Evolutionary conservation across 1,140 invertebrate genomes (phyloP), one percentile per base, ranked within the genome.

Genomic region (Zaprionus taronus): DNA sequence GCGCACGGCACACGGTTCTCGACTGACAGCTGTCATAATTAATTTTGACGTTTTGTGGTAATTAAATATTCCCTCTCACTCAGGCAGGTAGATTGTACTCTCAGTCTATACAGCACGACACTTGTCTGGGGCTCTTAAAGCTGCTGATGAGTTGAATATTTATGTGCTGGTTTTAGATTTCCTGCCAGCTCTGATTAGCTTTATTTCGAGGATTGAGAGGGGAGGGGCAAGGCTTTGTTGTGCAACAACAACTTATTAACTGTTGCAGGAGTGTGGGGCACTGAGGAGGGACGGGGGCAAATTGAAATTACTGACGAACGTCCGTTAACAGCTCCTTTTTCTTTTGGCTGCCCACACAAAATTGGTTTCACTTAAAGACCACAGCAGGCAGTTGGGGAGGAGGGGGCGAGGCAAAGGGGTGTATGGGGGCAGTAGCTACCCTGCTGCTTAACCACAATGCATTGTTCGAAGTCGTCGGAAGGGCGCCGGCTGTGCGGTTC

Each of bases 21-120:
- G 75, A 84, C 84, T 83, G 83, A 87, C 84, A 87, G 83, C 83
- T 87, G 83, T 87, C 83, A 87, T 87, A 87, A 87, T 87, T 87
- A 89, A 87, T 89, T 87, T 84, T 76, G 83, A 87, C 84, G 79
- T 72, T 81, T 77, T 75, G 67, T 72, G 83, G 83, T 87, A 89
- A 87, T 87, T 87, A 87, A 87, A 87, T 87, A 87, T 89, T 76
- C 82, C 78, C 74, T 72, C 68, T 44, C 68, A 85, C 83, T 31
- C 9, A 87, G 83, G 83, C 83, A 44, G 22, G 22, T 55, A 22
- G 49, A 26, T 56, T 38, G 38, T 49, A 17, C 47, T 17, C n/a
- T 20, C n/a, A 22, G 15, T 49, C 38, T 12, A 41, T 41, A 2
- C 2, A n/a, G 38, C 38, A 49, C 47, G 47, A 22, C 47, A 49